Base-by-base conservation (phyloP, 2,888 invertebrate species). In the Pollenia griseotomentosa region DNA sequence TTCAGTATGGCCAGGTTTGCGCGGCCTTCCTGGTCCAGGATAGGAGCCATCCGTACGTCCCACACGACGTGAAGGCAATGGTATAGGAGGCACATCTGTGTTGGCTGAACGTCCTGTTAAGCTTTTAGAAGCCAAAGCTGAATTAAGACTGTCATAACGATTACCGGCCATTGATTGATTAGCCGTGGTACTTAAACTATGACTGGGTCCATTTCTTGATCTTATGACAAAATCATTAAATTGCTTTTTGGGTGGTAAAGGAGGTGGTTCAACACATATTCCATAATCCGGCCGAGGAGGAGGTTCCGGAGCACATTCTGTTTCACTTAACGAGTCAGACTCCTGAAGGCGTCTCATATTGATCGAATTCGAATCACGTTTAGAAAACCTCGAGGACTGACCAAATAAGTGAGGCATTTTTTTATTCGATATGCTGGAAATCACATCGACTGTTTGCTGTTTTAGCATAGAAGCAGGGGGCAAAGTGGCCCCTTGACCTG, bases 221-320 rank as follows among this genome's bases (percentile, higher is more conserved):
- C 96, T 95, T 40, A 94, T 93, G 1, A 94, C 92, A 66, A 95
- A 93, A 88, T 95, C 95, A 73, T 94, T 94, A 61, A 94, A 94
- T 89, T 95, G 95, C 88, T 96, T 96, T 91, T 96, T 96, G 14
- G 96, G 96, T 23, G 96, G 95, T 91, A 96, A 93, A 4, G 96
- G 96, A 2, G 96, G 96, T 4, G 96, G 96, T 90, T 96, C 96
- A 8, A 95, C 94, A 73, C 95, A 94, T 14, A 94, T 91, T 5
- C 90, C 90, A 2, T 92, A 92, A 51, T 94, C 94, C 3, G 93
- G 93, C 5, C 94, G 90, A 2, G 94, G 94, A 19, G 94, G 94
- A 16, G 93, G 93, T 83, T 94, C 94, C 0, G 93, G 93, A 1
- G 93, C 93, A 0, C 93, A 88, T 88, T 94, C 94, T 61, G 93